Base-by-base conservation (phyloP, 2,113 vertebrate genomes). In the Procavia capensis region DNA sequence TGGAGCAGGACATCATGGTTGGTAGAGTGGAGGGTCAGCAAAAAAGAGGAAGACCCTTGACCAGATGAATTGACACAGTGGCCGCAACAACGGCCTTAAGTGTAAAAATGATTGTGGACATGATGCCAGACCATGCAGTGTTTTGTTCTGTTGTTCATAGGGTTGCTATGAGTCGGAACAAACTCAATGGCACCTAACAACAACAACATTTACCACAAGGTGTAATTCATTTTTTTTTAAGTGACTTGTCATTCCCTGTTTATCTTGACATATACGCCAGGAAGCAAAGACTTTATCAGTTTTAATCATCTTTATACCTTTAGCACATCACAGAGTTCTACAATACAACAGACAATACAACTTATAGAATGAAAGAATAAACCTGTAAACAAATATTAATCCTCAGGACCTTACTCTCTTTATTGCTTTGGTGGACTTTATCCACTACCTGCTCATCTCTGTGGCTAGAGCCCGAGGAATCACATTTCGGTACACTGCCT, bases 201-300 rank as follows among this genome's bases (percentile, higher is more conserved):
- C n/a, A n/a, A n/a, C n/a, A n/a, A n/a, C n/a, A n/a, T n/a, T n/a
- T n/a, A n/a, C n/a, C 17, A 64, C 1, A 50, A 78, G 41, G 34
- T 85, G 7, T 31, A 85, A 95, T 80, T 79, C 82, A 34, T 74
- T 91, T 74, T 91, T 85, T 68, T 57, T 3, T 6, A 74, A 90
- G 39, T 54, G n/a, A 2, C 66, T 79, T 74, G 25, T 47, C 39
- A 1, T 20, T 45, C 14, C n/a, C 50, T 83, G 36, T 70, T 96
- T 8, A 83, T 17, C 14, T 25, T 72, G 27, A 72, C 88, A 91
- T 86, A 57, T 91, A 3, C n/a, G 85, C 24, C n/a, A 80, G 43
- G 54, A 74, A 95, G 45, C 41, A 94, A 83, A 16, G 86, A 29
- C 16, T 3, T 8, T 83, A 57, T 17, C 11, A 34, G 2, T 81